A percentile compares a stretch with the other conserved stretches of the same genome.
These are phyloP conservation scores for Ochotona princeps DNA, from an alignment of 2,113 vertebrate genomes.

Conservation along the genomic window DNA sequence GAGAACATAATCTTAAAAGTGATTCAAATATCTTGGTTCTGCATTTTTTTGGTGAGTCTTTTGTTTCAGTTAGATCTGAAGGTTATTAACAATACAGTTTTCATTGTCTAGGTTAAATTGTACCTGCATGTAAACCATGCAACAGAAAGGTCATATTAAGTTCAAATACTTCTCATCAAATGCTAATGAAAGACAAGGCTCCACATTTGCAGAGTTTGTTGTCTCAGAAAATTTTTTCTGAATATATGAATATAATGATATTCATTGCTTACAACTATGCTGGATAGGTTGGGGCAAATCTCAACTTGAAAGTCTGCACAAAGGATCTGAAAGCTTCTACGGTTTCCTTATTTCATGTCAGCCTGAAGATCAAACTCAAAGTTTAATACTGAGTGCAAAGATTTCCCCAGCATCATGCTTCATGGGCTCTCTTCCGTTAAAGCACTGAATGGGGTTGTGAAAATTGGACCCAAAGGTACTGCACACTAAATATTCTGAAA, in stretches of 20 bases:
- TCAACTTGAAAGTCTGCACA: not conserved
- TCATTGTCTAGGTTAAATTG: not conserved
- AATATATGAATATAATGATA: not conserved
- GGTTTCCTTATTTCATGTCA: no score
- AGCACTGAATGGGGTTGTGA: not conserved
- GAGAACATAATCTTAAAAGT: not conserved
- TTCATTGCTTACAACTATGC: not conserved
- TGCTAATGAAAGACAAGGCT: not conserved
- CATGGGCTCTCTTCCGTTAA: not conserved
- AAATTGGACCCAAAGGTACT: not conserved
- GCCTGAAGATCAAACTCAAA: not conserved
- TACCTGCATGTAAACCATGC: not conserved
- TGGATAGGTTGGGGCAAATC: not conserved
- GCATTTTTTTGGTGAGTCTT: not conserved
- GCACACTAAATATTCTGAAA: not conserved
- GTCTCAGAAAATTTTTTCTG: not conserved
- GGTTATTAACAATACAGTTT: not conserved
- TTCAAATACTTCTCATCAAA: not conserved
- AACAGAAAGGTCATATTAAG: not conserved
- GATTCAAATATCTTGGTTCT: not conserved
- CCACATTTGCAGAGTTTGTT: not conserved
- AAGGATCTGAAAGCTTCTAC: not conserved
- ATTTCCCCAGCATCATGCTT: not conserved
- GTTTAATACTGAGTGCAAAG: not conserved
- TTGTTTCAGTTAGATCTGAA: not conserved